Percentiles rank a stretch among this genome's conserved stretches.
These are phyloP conservation scores for Tupiocoris notatus DNA, from an alignment of 2,888 invertebrate species.

Conservation along the genomic window DNA sequence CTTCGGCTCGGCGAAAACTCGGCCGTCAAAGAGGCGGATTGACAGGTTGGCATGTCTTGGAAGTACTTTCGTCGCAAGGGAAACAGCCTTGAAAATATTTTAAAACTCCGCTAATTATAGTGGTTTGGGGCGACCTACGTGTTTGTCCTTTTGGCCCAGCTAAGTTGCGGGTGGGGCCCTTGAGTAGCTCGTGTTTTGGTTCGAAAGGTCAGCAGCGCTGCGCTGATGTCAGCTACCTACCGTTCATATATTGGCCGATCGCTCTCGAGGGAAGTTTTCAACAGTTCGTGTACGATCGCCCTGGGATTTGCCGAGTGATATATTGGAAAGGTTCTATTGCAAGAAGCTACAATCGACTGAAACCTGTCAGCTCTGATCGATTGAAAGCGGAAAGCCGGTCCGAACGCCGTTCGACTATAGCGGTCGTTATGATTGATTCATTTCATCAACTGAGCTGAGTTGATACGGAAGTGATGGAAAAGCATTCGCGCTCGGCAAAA, in stretches of 20 bases:
- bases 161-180: constrained; percentile 3
- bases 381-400: neutral
- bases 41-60: neutral
- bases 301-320: neutral
- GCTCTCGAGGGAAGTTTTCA: neutral
- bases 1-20: neutral
- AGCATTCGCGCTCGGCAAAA: too few relatives aligned
- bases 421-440: neutral
- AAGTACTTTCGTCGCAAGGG: neutral
- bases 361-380: neutral
- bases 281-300: neutral
- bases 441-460: neutral
- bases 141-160: constrained; percentile 30
- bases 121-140: neutral
- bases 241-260: neutral
- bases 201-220: constrained; percentile 21
- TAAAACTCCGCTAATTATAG: neutral
- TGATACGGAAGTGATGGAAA: too few relatives aligned
- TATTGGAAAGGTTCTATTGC: neutral
- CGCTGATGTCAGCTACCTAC: neutral
- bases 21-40: neutral
- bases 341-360: too few relatives aligned
- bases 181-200: constrained; percentile 21
- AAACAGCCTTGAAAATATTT: neutral
- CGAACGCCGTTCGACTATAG: neutral